Conservation (phyloP, 2,888 invertebrate species). For the Drosophila suboccidentalis region DNA sequence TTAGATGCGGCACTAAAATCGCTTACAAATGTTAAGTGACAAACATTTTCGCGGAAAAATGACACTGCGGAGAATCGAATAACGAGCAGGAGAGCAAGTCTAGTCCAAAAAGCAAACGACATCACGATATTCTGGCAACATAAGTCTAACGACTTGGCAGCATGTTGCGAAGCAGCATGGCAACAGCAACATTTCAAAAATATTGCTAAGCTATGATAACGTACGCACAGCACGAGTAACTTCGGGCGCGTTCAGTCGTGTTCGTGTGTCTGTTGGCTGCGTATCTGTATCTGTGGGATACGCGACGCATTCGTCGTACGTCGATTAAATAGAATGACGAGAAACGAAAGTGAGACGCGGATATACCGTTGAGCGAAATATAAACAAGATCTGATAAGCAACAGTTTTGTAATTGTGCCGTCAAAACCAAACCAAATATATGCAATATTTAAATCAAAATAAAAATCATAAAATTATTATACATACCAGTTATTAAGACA, state of each 20-base stretch:
- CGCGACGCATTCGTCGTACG: constrained; percentile 63
- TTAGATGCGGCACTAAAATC: constrained; percentile 65
- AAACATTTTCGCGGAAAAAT: constrained; percentile 66
- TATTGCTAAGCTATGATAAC: constrained; percentile 37
- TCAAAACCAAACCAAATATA: constrained; percentile 20
- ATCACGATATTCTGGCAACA: constrained; percentile 53
- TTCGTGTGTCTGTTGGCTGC: constrained; percentile 76
- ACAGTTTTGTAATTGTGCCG: constrained; percentile 26
- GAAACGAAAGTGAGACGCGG: constrained; percentile 7
- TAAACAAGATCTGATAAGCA: constrained; percentile 1
- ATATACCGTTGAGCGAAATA: constrained; percentile 5
- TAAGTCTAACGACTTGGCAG: constrained; percentile 22
- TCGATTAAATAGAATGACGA: constrained; percentile 50
- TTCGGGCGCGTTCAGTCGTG: constrained; percentile 49
- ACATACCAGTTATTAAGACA: no score
- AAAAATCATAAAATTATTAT: constrained; percentile 6
- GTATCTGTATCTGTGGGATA: constrained; percentile 73
- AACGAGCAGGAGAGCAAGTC: constrained; percentile 22
- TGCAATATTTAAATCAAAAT: constrained; percentile 16
- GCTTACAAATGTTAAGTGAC: constrained; percentile 65
- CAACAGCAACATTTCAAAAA: constrained; percentile 43
- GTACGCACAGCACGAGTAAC: constrained; percentile 20
- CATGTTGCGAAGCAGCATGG: constrained; percentile 44
- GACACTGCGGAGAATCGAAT: constrained; percentile 34
- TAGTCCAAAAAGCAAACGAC: constrained; percentile 23